Conservation (phyloP, 2,113 vertebrate species). For the Dryoscopus gambensis region DNA sequence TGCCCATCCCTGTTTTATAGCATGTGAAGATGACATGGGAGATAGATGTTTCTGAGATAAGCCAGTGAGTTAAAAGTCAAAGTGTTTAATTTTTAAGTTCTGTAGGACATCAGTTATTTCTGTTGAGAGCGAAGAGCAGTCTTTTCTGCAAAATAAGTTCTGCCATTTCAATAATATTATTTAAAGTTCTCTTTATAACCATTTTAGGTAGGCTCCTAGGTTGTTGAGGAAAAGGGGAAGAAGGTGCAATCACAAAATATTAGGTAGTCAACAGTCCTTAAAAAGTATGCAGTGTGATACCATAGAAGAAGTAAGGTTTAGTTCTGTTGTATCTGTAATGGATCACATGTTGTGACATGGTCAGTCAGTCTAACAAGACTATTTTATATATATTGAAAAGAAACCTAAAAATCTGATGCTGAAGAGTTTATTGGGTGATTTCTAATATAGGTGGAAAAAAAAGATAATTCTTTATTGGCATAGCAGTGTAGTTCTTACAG, state of each 20-base stretch:
- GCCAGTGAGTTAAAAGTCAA: background rate
- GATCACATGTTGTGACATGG: background rate
- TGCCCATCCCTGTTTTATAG: constrained; percentile 36
- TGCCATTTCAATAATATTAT: background rate
- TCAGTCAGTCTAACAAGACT: background rate
- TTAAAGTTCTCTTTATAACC: background rate
- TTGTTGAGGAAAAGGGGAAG: background rate
- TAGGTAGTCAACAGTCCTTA: background rate
- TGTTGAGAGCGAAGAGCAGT: background rate
- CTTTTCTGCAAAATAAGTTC: background rate
- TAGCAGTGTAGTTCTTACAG: background rate
- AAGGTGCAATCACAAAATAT: background rate
- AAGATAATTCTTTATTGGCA: background rate
- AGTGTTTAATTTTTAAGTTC: background rate
- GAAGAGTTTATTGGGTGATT: background rate
- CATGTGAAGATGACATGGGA: background rate
- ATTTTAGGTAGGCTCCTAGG: background rate
- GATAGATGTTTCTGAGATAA: constrained; percentile 42
- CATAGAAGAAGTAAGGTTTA: background rate
- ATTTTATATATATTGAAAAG: background rate
- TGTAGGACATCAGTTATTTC: background rate
- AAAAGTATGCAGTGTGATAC: background rate
- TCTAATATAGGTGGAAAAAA: background rate
- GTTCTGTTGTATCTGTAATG: background rate
- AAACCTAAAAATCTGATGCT: background rate